Conservation (phyloP, 1,140 invertebrate genomes). For the Magallana gigas region DNA sequence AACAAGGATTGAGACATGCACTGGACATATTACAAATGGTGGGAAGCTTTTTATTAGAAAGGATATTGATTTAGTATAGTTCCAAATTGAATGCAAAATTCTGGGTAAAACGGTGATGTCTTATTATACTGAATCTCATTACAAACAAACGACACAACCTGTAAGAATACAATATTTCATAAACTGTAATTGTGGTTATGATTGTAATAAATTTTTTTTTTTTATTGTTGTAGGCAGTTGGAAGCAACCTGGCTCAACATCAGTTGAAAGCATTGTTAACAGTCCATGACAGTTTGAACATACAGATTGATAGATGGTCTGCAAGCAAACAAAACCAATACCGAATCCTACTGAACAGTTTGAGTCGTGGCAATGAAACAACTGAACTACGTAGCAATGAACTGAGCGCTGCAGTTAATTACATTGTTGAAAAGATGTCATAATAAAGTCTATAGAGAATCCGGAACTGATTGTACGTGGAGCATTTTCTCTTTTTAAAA, state of each 20-base stretch:
- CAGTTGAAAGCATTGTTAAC: background rate
- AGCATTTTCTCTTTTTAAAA: too few species aligned
- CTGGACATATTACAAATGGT: background rate
- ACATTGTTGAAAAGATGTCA: background rate
- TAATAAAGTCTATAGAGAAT: background rate
- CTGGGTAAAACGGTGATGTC: too few species aligned
- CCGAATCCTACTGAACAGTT: background rate
- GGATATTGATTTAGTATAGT: too few species aligned
- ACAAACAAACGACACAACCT: too few species aligned
- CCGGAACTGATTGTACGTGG: too few species aligned
- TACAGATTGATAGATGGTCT: background rate
- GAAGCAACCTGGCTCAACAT: background rate
- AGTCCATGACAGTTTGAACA: background rate
- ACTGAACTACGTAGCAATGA: background rate
- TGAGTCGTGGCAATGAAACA: background rate
- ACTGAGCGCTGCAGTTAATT: background rate
- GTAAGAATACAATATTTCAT: too few species aligned
- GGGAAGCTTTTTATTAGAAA: background rate
- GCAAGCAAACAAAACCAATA: background rate
- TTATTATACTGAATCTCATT: too few species aligned
- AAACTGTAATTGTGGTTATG: too few species aligned
- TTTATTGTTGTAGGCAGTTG: background rate
- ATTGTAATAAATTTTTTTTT: background rate
- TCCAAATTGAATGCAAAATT: too few species aligned
- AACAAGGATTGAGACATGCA: background rate